These are phyloP conservation scores for Phoenoteleia sp. DNA, from an alignment of 2,888 invertebrate species.

Conservation along the genomic window DNA sequence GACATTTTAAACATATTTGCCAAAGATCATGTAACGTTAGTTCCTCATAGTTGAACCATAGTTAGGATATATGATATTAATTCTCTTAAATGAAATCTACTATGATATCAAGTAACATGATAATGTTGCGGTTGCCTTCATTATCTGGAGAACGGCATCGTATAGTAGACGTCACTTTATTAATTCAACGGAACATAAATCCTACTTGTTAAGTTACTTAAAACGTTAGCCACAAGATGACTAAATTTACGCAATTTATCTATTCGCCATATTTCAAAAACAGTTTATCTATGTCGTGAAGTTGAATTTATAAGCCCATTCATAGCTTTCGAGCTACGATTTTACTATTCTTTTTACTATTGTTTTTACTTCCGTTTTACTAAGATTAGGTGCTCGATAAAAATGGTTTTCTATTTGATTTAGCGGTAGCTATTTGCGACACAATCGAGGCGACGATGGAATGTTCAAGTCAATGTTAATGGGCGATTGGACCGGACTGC, in stretches of 20 bases:
- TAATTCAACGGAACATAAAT: conserved; percentile 43
- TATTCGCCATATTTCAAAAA: too few species aligned
- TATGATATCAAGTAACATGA: conserved; percentile 48
- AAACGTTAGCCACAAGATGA: background rate
- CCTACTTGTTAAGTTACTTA: conserved; percentile 18
- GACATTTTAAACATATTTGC: too few species aligned
- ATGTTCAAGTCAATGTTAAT: conserved; percentile 60
- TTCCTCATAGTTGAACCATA: background rate
- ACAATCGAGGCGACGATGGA: conserved; percentile 52
- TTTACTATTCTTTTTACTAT: background rate
- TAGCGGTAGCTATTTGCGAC: conserved; percentile 49
- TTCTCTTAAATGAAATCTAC: conserved; percentile 18
- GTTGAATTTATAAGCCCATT: too few species aligned
- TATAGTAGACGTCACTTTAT: conserved; percentile 31
- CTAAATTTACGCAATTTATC: background rate
- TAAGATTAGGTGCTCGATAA: background rate
- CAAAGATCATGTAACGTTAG: too few species aligned
- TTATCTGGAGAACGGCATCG: conserved; percentile 47
- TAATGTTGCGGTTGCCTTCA: conserved; percentile 51
- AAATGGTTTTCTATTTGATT: conserved; percentile 49
- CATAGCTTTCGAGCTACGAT: background rate
- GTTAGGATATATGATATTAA: conserved; percentile 12
- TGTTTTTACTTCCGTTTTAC: too few species aligned
- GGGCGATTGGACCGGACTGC: conserved; percentile 64
- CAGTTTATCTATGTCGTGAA: too few species aligned